Percentiles rank a stretch among this genome's conserved stretches.
phyloP scores from a whole-genome alignment of 2,113 vertebrate species.

The Ailuropoda melanoleuca region DNA sequence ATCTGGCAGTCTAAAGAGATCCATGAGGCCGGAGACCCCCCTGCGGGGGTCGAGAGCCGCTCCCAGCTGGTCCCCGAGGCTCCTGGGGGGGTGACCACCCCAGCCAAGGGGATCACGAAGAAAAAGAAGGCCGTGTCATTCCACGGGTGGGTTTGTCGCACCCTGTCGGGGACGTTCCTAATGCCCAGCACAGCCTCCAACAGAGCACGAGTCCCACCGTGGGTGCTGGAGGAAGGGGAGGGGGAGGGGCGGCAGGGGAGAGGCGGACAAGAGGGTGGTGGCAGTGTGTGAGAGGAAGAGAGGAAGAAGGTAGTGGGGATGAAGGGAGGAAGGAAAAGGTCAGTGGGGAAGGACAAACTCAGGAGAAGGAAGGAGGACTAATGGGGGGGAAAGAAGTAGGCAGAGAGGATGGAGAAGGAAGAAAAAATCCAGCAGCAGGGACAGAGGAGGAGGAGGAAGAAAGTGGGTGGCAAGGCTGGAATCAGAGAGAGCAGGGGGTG shows the following conservation, averaged over 20 bases:
- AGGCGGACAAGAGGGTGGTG: not conserved
- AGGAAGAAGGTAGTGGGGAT: not conserved
- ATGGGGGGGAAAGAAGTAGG: not conserved
- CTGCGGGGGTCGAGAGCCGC: conserved; percentile 46
- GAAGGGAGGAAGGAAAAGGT: not conserved
- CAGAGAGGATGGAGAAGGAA: not conserved
- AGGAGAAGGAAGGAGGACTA: not conserved
- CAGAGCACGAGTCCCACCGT: not conserved
- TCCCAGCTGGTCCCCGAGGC: conserved; percentile 68
- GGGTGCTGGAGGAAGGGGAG: not conserved
- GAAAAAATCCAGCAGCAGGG: not conserved
- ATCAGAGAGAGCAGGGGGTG: not conserved
- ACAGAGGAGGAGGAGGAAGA: no score
- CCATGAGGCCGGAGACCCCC: conserved; percentile 78
- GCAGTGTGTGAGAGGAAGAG: not conserved
- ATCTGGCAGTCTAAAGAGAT: conserved; percentile 84
- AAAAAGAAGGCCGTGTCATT: conserved; percentile 84
- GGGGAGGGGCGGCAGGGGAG: no score
- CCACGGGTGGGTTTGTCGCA: conserved; percentile 73
- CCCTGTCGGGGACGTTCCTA: not conserved
- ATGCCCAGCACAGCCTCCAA: not conserved
- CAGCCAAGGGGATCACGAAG: conserved; percentile 70
- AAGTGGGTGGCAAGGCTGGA: not conserved
- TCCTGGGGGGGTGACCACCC: conserved; percentile 63
- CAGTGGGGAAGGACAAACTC: no score